phyloP scores from a whole-genome alignment of 1,140 invertebrate species.

The Eumaeus atala region DNA sequence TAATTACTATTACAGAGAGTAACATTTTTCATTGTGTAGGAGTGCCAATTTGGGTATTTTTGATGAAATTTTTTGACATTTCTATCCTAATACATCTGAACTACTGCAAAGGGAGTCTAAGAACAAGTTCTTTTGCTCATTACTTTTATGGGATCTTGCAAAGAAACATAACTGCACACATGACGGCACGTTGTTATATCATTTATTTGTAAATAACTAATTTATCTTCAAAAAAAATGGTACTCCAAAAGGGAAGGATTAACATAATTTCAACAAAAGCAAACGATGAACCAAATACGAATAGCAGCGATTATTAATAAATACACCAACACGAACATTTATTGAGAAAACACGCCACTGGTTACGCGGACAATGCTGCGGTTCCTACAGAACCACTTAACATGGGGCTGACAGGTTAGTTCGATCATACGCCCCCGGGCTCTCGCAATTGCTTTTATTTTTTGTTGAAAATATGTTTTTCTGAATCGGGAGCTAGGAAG shows the following conservation, averaged over 20 bases:
- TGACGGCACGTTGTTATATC: too few species aligned
- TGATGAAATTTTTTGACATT: too few species aligned
- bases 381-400: constrained; percentile 70
- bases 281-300: constrained; percentile 38
- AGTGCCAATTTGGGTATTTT: too few species aligned
- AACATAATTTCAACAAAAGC: constrained; percentile 40
- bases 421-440: constrained; percentile 64
- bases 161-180: too few species aligned
- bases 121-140: too few species aligned
- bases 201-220: too few species aligned
- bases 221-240: too few species aligned
- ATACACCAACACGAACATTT: constrained; percentile 66
- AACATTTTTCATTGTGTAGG: too few species aligned
- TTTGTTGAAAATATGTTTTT: constrained; percentile 62
- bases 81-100: too few species aligned
- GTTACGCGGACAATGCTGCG: constrained; percentile 58
- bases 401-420: constrained; percentile 72
- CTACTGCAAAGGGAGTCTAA: too few species aligned
- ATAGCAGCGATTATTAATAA: constrained; percentile 49
- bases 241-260: neutral
- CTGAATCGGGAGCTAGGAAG: constrained; percentile 49
- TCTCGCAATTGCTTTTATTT: constrained; percentile 56
- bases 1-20: too few species aligned
- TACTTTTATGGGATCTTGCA: too few species aligned
- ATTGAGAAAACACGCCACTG: constrained; percentile 68